Base-by-base conservation (phyloP, 2,113 vertebrate species). In the Australoheros scitulus region DNA sequence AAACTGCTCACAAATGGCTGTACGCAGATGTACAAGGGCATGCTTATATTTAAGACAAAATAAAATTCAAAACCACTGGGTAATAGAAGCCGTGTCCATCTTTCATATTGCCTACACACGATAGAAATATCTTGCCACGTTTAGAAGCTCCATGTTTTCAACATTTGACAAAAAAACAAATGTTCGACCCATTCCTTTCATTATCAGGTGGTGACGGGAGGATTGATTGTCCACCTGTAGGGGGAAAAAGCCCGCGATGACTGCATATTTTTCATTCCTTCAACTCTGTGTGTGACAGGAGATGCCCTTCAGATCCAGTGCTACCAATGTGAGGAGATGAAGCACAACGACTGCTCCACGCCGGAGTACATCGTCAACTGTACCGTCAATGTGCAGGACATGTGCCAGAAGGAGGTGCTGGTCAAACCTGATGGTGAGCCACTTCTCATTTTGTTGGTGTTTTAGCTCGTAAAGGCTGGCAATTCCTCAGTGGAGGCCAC, bases 331-430 rank as follows among this genome's bases (percentile, higher is more conserved):
- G 98, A 99, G 90, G 98, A 99, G 94, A 97, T 97, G 93, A 97
- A 96, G 85, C 95, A 97, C 34, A 97, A 97, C 58, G 98, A 99
- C 93, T 99, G 98, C 94, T 99, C 98, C 3, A 96, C 97, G 4
- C 97, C 98, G 0, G 98, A 99, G 87, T 98, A 96, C 92, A 97
- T 99, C 1, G 98, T 99, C 76, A 99, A 99, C 91, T 99, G 98
- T 92, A 99, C 98, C 0, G 97, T 99, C 88, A 99, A 99, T 2
- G 98, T 99, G 3, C 98, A 99, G 95, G 97, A 99, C 93, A 98
- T 97, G 96, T 99, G 98, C 89, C 98, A 99, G 95, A 99, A 99
- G 90, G 98, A 99, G 95, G 97, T 99, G 38, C 96, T 99, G 94
- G 96, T 99, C 85, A 97, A 97, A 93, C 96, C 97, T 76, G 96